phyloP scores from a whole-genome alignment of 1,140 invertebrate species.

The Babylonia areolata region DNA sequence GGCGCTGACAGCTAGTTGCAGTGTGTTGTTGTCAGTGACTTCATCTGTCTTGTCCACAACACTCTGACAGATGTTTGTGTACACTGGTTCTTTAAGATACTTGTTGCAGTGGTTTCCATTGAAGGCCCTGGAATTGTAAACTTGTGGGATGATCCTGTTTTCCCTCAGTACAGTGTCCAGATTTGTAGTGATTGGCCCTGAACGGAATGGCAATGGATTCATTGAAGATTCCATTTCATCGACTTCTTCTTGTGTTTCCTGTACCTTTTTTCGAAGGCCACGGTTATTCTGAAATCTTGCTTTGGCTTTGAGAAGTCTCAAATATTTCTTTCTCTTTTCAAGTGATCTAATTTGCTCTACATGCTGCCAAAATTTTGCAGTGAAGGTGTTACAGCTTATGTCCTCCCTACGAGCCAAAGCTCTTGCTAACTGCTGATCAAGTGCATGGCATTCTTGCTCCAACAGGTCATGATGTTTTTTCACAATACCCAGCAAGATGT shows the following conservation, averaged over 20 bases:
- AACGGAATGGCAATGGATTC: neutral
- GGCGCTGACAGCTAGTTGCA: neutral
- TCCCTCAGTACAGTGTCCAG: slow-evolving; percentile 4
- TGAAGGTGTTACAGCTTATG: neutral
- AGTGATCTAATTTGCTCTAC: neutral
- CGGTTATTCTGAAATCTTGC: neutral
- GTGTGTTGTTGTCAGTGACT: neutral
- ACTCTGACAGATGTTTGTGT: slow-evolving; percentile 8
- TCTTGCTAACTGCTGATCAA: neutral
- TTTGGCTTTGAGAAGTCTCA: neutral
- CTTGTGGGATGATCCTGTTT: slow-evolving; percentile 29
- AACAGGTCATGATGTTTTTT: slow-evolving; percentile 34
- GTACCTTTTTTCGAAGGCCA: neutral
- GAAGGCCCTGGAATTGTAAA: slow-evolving; percentile 31
- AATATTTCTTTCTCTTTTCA: neutral
- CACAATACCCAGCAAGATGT: slow-evolving; percentile 31
- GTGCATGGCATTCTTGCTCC: slow-evolving; percentile 14
- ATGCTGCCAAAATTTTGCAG: neutral
- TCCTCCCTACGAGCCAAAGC: neutral
- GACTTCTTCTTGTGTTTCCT: neutral
- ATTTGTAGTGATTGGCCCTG: slow-evolving; percentile 18
- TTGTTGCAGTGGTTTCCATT: slow-evolving; percentile 38
- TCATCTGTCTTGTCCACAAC: neutral
- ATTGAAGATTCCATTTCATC: neutral
- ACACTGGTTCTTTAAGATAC: slow-evolving; percentile 6